A percentile compares a stretch with the other conserved stretches of the same genome.
phyloP scores from a whole-genome alignment of 2,797 vertebrate genomes.

The Melanotaenia maccullochi region DNA sequence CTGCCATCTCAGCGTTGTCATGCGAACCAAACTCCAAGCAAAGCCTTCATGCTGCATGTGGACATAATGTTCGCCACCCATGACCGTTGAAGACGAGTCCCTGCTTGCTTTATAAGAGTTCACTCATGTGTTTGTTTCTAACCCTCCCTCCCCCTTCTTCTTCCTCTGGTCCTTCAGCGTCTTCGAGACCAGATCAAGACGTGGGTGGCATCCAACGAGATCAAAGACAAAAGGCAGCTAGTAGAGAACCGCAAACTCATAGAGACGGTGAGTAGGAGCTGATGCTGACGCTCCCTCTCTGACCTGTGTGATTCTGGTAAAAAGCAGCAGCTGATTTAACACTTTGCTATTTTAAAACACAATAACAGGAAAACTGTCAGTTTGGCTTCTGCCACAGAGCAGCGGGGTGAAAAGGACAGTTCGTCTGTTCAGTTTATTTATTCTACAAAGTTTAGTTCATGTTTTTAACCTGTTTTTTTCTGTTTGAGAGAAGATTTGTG shows the following conservation, averaged over 20 bases:
- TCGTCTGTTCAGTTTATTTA: no score
- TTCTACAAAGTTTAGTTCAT: no score
- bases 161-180: conserved; percentile 79
- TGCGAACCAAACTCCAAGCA: conserved; percentile 64
- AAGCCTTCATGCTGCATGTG: conserved; percentile 40
- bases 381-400: no score
- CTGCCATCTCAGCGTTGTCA: conserved; percentile 47
- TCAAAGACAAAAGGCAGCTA: conserved; percentile 96
- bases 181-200: conserved; percentile 97
- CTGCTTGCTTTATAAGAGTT: conserved; percentile 32
- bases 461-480: no score
- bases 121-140: conserved; percentile 35
- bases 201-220: conserved; percentile 96
- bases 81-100: conserved; percentile 62
- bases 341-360: no score
- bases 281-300: not conserved
- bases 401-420: no score
- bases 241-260: conserved; percentile 95
- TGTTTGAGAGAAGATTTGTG: no score
- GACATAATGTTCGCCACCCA: conserved; percentile 47
- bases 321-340: not conserved
- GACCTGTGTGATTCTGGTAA: not conserved
- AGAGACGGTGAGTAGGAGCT: conserved; percentile 86
- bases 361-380: no score
- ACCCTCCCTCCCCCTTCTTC: conserved; percentile 6